Evolutionary conservation across 1,140 invertebrate genomes (phyloP).

Genomic region (Apis mellifera): Amel_HAv3.1 CM009945.2:5143501-5144000

Average conservation of each 20-base stretch:
- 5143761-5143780: conserved; percentile 86
- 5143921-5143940: conserved; percentile 51
- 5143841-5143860: conserved; percentile 96
- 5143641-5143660: too few species aligned
- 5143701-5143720: conserved; percentile 82
- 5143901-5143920: conserved; percentile 64
- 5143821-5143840: conserved; percentile 97
- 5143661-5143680: background rate
- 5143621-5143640: too few species aligned
- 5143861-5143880: conserved; percentile 94
- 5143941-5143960: conserved; percentile 54
- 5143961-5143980: conserved; percentile 66
- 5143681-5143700: too few species aligned
- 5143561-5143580: too few species aligned
- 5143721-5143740: conserved; percentile 87
- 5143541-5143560: too few species aligned
- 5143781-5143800: conserved; percentile 96
- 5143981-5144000: conserved; percentile 74
- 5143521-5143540: too few species aligned
- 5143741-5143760: conserved; percentile 85
- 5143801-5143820: conserved; percentile 95
- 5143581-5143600: too few species aligned
- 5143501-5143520: too few species aligned
- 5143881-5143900: conserved; percentile 85
- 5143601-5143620: too few species aligned